Conservation (phyloP, 2,888 invertebrate genomes). For the Mesorhabditis sp. region DNA sequence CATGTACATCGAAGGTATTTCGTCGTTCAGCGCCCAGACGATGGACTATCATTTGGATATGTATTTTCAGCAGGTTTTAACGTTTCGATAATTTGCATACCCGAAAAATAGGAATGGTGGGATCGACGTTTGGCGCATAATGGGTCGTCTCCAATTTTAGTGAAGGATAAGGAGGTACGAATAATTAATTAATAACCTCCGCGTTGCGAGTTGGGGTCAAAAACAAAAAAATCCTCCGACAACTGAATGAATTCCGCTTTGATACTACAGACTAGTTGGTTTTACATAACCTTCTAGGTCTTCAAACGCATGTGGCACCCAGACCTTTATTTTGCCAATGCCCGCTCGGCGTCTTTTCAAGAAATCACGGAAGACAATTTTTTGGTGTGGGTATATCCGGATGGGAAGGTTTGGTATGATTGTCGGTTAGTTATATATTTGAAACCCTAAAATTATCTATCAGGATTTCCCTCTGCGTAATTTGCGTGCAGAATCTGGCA, state of each 20-base stretch:
- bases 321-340: conserved; percentile 55
- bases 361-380: conserved; percentile 56
- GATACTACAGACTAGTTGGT: neutral
- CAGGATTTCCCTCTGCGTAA: conserved; percentile 1
- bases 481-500: conserved; percentile 28
- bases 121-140: conserved; percentile 52
- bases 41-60: conserved; percentile 58
- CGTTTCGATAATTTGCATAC: conserved; percentile 6
- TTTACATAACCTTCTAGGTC: conserved; percentile 16
- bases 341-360: conserved; percentile 46
- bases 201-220: neutral
- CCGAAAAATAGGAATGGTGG: conserved; percentile 41
- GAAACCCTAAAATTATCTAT: too few species aligned
- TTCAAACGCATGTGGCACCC: conserved; percentile 55
- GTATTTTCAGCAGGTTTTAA: conserved; percentile 51
- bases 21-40: conserved; percentile 56
- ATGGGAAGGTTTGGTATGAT: conserved; percentile 55
- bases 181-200: neutral
- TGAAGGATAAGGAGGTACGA: conserved; percentile 43
- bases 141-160: conserved; percentile 47
- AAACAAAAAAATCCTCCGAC: too few species aligned
- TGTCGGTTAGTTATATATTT: neutral
- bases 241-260: neutral
- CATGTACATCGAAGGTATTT: conserved; percentile 58
- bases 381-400: conserved; percentile 54